Base-by-base conservation (phyloP, 2,113 vertebrate genomes). In the Echinops telfairi region DNA sequence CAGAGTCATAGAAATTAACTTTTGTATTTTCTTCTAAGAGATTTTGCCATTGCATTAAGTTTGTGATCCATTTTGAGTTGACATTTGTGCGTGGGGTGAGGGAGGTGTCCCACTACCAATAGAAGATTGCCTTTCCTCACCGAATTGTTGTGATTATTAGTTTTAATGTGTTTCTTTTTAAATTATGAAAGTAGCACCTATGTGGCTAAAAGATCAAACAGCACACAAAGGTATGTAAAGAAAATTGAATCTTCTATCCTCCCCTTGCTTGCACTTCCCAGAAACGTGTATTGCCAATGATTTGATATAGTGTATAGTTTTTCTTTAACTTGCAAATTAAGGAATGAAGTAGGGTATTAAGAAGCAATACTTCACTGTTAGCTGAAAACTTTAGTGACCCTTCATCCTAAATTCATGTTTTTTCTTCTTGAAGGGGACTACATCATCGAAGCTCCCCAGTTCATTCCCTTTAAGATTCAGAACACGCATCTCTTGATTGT, bases 131-230 rank as follows among this genome's bases (percentile, higher is more conserved):
- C 40, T 77, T 76, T 76, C 22, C 36, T 38, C 73, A 25, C 25
- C 38, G 36, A 76, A 14, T 76, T 76, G 36, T 14, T 22, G 22
- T 22, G 22, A 40, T 77, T 78, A 43, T 29, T 47, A 78, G 14
- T 78, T 78, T 43, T 78, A 47, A 78, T 78, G 73, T 38, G 31
- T 66, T 90, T 82, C 33, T 60, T 83, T 83, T 73, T 75, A 75
- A 83, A 43, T 25, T 62, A 1, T 62, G 6, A 58, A 89, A 83
- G 47, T 83, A 89, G 62, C 14, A 25, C 19, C 29, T 33, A 8
- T 84, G 29, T n/a, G 19, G 38, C 43, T 43, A 75, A 60, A 73
- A 82, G 27, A 43, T n/a, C 36, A 29, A 33, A 82, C 36, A 62
- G n/a, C 29, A 40, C 27, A 31, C 33, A 76, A 77, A 31, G 29